Base-by-base conservation (phyloP, 2,888 invertebrate species). In the Plebejus argus region DNA sequence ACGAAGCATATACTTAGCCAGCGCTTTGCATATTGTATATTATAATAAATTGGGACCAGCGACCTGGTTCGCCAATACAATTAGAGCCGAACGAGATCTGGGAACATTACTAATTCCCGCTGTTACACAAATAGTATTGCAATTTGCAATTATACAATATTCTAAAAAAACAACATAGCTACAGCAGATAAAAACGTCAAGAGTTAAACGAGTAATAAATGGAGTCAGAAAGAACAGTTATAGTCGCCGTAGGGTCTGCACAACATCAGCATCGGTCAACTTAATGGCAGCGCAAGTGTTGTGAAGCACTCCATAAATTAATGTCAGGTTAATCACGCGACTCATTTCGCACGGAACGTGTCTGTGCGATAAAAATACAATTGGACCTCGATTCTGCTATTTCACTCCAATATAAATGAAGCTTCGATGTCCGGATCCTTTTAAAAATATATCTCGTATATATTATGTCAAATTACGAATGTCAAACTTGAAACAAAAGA, bases 241-340 rank as follows among this genome's bases (percentile, higher is more conserved):
- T 53, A 33, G 49, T 76, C 53, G 76, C 33, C 49, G 70, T 49
- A 71, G 35, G 70, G 53, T 71, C 76, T 76, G 76, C 70, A 70
- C 70, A 70, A 76, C 70, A 70, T 76, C 76, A 76, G 53, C 77
- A 79, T 80, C 79, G 77, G 77, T 80, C 80, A 76, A 80, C 49
- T 78, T 80, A 80, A 80, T 79, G 66, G 76, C 72, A 76, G 71
- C 77, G 76, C 78, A 78, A 79, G 79, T 78, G 78, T 78, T 78
- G 53, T 78, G 78, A 78, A 78, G 76, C 76, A 78, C 79, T 79
- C 79, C 79, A 81, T 82, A 81, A 82, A 82, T 82, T 82, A 82
- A 81, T 80, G 82, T 82, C 81, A 79, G 77, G 74, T 78, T 80
- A 81, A 81, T 82, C 81, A 82, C 81, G 81, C 81, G 80, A 82